These are phyloP conservation scores for Nipponia nippon DNA, from an alignment of 2,113 vertebrate genomes.

Conservation along the genomic window DNA sequence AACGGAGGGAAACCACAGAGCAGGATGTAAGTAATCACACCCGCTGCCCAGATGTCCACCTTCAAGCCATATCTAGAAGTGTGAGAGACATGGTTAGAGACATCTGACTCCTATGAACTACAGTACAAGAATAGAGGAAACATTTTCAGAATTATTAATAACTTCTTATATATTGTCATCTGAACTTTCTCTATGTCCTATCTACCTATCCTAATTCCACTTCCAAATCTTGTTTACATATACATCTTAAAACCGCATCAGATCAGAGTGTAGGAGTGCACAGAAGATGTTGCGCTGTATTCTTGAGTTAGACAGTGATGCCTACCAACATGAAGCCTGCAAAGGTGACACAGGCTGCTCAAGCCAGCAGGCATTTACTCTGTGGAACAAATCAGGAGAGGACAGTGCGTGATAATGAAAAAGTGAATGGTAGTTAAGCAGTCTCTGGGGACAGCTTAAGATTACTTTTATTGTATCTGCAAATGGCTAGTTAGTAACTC, in stretches of 20 bases:
- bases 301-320: neutral
- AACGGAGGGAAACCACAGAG: slow-evolving; percentile 97
- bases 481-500: neutral
- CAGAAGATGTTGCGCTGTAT: neutral
- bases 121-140: neutral
- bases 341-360: neutral
- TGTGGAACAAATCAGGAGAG: neutral
- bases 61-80: slow-evolving; percentile 91
- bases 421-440: neutral
- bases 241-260: neutral
- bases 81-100: slow-evolving; percentile 49
- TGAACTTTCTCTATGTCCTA: neutral
- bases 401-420: neutral
- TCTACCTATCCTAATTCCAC: neutral
- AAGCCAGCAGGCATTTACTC: neutral
- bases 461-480: neutral
- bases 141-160: neutral
- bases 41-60: slow-evolving; percentile 98
- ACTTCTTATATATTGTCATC: neutral
- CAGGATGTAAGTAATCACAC: slow-evolving; percentile 95
- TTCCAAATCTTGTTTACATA: neutral
- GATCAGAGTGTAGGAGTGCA: neutral
- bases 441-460: neutral
- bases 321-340: neutral
- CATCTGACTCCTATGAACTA: neutral